A percentile compares a stretch with the other conserved stretches of the same genome.
phyloP scores from a whole-genome alignment of 2,113 vertebrate species.

The Thermophis baileyi region DNA sequence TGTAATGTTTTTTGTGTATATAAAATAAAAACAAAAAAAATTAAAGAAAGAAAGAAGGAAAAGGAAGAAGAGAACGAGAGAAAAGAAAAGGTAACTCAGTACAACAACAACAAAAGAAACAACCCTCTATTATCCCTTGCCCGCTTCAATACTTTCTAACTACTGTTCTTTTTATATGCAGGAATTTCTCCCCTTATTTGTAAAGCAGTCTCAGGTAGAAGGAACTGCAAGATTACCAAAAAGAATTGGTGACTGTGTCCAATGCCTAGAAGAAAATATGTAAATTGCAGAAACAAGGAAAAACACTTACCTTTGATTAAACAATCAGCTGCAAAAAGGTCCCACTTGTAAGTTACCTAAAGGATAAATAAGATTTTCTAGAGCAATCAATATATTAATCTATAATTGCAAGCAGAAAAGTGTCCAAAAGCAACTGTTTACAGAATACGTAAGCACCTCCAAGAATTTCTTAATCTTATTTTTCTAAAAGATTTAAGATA shows the following conservation, averaged over 20 bases:
- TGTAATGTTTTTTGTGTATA: no score
- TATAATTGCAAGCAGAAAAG: conserved; percentile 61
- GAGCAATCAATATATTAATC: conserved; percentile 60
- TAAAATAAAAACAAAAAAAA: no score
- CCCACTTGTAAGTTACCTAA: conserved; percentile 94
- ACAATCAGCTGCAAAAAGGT: conserved; percentile 90
- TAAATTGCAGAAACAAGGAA: conserved; percentile 53
- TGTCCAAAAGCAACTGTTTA: conserved; percentile 55
- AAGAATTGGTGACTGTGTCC: neutral
- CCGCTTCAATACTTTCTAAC: no score
- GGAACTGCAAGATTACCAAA: neutral
- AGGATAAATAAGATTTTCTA: conserved; percentile 71
- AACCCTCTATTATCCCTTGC: no score
- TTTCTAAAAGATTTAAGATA: neutral
- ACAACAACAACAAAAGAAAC: no score
- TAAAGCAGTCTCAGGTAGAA: neutral
- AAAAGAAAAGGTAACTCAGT: no score
- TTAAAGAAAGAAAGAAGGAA: no score
- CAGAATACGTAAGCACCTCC: conserved; percentile 44
- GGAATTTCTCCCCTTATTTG: neutral
- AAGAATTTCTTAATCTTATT: conserved; percentile 51
- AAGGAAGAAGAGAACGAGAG: no score
- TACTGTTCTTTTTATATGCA: neutral
- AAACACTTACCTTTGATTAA: conserved; percentile 90
- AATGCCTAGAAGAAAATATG: neutral